These are phyloP conservation scores for Hoplostethus mediterraneus DNA, from an alignment of 2,797 vertebrate species.

Conservation along the genomic window DNA sequence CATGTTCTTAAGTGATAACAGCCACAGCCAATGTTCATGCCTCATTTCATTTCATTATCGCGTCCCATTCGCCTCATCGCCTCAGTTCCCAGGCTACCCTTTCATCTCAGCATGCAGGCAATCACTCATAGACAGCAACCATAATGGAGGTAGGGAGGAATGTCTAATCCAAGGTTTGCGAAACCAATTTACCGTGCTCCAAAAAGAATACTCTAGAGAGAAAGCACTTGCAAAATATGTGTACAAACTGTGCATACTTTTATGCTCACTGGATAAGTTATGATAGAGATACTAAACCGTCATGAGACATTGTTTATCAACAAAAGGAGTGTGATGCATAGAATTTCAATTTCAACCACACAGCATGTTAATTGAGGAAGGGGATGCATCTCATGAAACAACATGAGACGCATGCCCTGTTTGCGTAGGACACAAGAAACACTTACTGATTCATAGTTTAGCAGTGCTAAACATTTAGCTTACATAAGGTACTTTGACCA, in stretches of 20 bases:
- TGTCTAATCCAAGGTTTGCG: constrained; percentile 79
- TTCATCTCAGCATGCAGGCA: constrained; percentile 78
- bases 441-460: constrained; percentile 16
- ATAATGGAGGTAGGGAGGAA: constrained; percentile 72
- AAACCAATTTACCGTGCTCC: constrained; percentile 72
- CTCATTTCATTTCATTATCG: constrained; percentile 84
- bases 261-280: constrained; percentile 15
- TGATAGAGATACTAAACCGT: constrained; percentile 6
- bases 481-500: constrained; percentile 1
- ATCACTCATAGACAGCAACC: constrained; percentile 78
- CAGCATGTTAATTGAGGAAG: constrained; percentile 21
- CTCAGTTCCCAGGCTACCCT: constrained; percentile 71
- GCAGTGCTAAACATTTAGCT: too few relatives aligned
- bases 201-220: constrained; percentile 64
- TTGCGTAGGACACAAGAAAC: too few relatives aligned
- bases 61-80: constrained; percentile 75
- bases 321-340: not conserved
- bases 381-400: not conserved
- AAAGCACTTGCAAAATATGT: constrained; percentile 31
- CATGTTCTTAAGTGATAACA: constrained; percentile 80
- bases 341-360: not conserved
- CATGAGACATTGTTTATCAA: constrained; percentile 29
- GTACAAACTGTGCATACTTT: constrained; percentile 32
- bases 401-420: not conserved
- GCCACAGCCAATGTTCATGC: constrained; percentile 78